A percentile compares a stretch with the other conserved stretches of the same genome.
Evolutionary conservation across 1,140 invertebrate genomes (phyloP).

Genomic region (Macrobrachium rosenbergii): DNA sequence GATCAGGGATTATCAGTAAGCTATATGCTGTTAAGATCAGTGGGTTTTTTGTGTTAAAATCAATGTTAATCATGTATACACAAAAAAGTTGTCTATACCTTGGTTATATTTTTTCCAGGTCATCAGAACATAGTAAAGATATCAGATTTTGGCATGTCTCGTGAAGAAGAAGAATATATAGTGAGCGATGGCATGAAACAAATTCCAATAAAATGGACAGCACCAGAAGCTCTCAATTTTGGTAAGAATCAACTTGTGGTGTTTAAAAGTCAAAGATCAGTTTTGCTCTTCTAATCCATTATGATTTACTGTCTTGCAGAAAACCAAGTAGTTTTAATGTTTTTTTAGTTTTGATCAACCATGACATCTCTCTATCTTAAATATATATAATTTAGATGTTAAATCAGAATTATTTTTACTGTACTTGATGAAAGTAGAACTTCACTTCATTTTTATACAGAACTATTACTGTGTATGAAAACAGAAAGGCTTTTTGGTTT

Average conservation of each 20-base stretch:
- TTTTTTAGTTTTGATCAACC: neutral
- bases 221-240: slow-evolving; percentile 95
- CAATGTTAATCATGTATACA: neutral
- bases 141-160: slow-evolving; percentile 98
- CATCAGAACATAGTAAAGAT: slow-evolving; percentile 91
- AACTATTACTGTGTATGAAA: too few species aligned
- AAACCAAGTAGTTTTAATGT: neutral
- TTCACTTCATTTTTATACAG: too few species aligned
- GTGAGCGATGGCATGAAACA: slow-evolving; percentile 98
- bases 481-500: too few species aligned
- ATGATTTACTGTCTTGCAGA: neutral
- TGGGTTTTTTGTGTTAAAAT: too few species aligned
- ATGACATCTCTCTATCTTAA: too few species aligned
- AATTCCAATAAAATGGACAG: slow-evolving; percentile 98
- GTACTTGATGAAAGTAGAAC: too few species aligned
- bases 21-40: too few species aligned
- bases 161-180: slow-evolving; percentile 97
- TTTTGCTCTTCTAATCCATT: neutral
- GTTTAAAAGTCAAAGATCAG: too few species aligned
- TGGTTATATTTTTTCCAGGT: slow-evolving; percentile 41
- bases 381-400: too few species aligned
- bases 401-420: too few species aligned
- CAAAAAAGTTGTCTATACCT: neutral
- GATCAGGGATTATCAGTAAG: too few species aligned
- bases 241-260: slow-evolving; percentile 74